phyloP scores from a whole-genome alignment of 2,888 invertebrate genomes.

The Oxytorus armatus region DNA sequence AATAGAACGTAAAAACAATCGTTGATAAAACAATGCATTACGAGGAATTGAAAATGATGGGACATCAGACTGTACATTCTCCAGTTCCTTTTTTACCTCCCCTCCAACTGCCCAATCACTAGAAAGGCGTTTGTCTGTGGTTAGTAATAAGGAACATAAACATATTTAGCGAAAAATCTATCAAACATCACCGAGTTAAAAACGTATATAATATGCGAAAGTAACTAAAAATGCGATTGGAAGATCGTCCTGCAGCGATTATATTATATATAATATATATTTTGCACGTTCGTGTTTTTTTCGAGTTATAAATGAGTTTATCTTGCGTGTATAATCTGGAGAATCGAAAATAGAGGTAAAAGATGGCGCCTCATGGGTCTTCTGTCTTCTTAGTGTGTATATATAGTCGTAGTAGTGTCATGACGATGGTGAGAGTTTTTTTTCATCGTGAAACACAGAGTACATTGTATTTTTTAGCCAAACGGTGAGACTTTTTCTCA shows the following conservation, averaged over 20 bases:
- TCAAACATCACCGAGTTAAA: neutral
- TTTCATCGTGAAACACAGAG: too few relatives aligned
- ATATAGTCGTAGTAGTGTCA: neutral
- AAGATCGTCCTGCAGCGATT: too few relatives aligned
- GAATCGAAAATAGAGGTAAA: neutral
- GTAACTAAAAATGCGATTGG: too few relatives aligned
- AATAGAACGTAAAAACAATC: too few relatives aligned
- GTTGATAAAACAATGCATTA: neutral
- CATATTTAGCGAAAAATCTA: too few relatives aligned
- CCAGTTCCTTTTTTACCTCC: neutral
- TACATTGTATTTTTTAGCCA: too few relatives aligned
- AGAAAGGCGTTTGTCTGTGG: constrained; percentile 5
- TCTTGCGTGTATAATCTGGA: too few relatives aligned
- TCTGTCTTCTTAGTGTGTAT: too few relatives aligned
- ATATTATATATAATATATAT: too few relatives aligned
- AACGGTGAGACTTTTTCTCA: constrained; percentile 48
- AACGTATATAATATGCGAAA: neutral
- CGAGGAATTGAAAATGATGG: too few relatives aligned
- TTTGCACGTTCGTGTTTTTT: too few relatives aligned
- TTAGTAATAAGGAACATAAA: neutral
- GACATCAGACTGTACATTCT: constrained; percentile 22
- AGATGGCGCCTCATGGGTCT: neutral
- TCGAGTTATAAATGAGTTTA: too few relatives aligned
- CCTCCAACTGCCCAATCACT: neutral
- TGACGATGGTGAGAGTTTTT: constrained; percentile 20